phyloP scores from a whole-genome alignment of 23 tunicate species.

The Oikopleura dioica region DNA sequence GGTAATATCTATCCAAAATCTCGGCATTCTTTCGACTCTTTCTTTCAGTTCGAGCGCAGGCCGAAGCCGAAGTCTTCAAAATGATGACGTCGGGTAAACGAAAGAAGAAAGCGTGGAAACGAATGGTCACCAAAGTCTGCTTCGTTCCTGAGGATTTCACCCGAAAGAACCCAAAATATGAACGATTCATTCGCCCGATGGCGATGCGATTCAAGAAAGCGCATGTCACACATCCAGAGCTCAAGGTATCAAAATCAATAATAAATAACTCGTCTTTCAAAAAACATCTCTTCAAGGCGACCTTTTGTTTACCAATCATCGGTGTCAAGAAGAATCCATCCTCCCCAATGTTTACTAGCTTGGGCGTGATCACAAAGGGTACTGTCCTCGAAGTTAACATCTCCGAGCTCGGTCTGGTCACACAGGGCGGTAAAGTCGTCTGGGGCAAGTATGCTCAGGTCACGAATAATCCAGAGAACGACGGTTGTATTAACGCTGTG shows the following conservation, averaged over 20 bases:
- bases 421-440: constrained; percentile 90
- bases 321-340: constrained; percentile 94
- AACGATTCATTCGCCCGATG: constrained; percentile 83
- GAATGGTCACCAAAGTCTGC: constrained; percentile 63
- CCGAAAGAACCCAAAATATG: constrained; percentile 74
- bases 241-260: too few relatives aligned
- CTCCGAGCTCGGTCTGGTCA: constrained; percentile 79
- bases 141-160: constrained; percentile 76
- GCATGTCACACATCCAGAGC: constrained; percentile 82
- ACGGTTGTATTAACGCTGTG: constrained; percentile 89
- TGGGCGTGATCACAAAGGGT: constrained; percentile 86
- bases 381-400: constrained; percentile 71
- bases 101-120: constrained; percentile 88
- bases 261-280: too few relatives aligned
- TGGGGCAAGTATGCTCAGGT: constrained; percentile 94
- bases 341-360: constrained; percentile 64
- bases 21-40: too few relatives aligned
- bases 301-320: constrained; percentile 62
- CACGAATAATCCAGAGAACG: constrained; percentile 92
- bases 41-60: constrained; percentile 79
- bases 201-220: constrained; percentile 81
- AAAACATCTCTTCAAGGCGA: too few relatives aligned
- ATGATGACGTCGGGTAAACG: constrained; percentile 73
- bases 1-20: too few relatives aligned
- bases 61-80: constrained; percentile 82